A percentile compares a stretch with the other conserved stretches of the same genome.
These are phyloP conservation scores for Epirrhoe tristata DNA, from an alignment of 2,888 invertebrate species.

Conservation along the genomic window DNA sequence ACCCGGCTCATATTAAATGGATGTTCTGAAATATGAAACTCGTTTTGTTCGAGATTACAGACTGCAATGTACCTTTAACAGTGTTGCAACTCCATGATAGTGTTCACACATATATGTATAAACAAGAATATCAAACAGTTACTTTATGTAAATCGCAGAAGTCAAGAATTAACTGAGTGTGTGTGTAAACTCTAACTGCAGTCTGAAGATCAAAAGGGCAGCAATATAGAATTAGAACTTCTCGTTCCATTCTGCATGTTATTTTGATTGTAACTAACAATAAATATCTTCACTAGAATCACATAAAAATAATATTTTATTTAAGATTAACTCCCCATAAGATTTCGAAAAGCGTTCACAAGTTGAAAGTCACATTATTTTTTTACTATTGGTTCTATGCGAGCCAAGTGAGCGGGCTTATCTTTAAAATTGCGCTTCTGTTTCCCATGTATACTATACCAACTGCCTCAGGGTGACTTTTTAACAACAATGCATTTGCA, in stretches of 20 bases:
- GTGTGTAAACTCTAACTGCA: too few relatives aligned
- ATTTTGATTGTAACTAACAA: too few relatives aligned
- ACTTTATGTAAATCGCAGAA: too few relatives aligned
- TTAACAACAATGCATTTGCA: constrained; percentile 44
- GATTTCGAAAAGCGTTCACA: too few relatives aligned
- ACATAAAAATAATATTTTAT: too few relatives aligned
- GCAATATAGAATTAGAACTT: too few relatives aligned
- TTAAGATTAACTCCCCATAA: too few relatives aligned
- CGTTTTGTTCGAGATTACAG: constrained; percentile 51
- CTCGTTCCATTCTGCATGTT: too few relatives aligned
- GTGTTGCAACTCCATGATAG: constrained; percentile 3
- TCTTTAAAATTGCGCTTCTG: constrained; percentile 4
- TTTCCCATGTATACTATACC: not conserved
- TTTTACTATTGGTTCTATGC: not conserved
- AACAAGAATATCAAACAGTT: too few relatives aligned
- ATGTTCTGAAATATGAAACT: constrained; percentile 57
- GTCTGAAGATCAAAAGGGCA: too few relatives aligned
- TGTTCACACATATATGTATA: not conserved
- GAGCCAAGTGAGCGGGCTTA: not conserved
- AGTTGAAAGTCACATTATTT: not conserved
- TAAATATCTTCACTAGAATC: too few relatives aligned
- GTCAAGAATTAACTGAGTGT: too few relatives aligned
- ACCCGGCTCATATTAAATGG: constrained; percentile 45
- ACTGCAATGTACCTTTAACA: constrained; percentile 16
- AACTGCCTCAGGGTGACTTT: constrained; percentile 35